Evolutionary conservation across 1,140 invertebrate species (phyloP).

Genomic region (Venustaconcha ellipsiformis): DNA sequence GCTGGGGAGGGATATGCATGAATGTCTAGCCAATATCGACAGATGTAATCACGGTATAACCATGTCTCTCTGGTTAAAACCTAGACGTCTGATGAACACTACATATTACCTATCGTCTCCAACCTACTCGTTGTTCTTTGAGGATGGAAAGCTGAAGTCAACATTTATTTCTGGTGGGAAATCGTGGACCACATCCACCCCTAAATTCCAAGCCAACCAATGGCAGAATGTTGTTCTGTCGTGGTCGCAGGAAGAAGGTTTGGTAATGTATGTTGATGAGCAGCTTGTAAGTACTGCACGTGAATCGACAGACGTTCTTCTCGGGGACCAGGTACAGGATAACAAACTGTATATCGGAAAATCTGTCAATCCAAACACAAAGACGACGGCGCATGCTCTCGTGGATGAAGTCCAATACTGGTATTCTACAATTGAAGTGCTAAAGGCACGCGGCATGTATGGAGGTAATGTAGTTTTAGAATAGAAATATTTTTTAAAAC

Average conservation of each 20-base stretch:
- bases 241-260: conserved; percentile 60
- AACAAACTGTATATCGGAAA: conserved; percentile 52
- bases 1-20: conserved; percentile 52
- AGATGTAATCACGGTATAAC: conserved; percentile 64
- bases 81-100: conserved; percentile 43
- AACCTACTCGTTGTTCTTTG: conserved; percentile 59
- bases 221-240: conserved; percentile 65
- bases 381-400: conserved; percentile 35
- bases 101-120: conserved; percentile 59
- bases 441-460: conserved; percentile 43
- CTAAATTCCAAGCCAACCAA: conserved; percentile 27
- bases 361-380: conserved; percentile 16
- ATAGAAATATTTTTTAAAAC: not conserved
- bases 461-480: conserved; percentile 41
- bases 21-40: conserved; percentile 63
- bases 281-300: conserved; percentile 30
- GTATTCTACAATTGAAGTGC: conserved; percentile 55
- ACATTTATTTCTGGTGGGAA: conserved; percentile 44
- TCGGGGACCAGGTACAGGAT: conserved; percentile 39
- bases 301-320: conserved; percentile 6
- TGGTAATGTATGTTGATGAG: conserved; percentile 57
- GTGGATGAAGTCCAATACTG: conserved; percentile 65
- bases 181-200: conserved; percentile 54
- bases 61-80: conserved; percentile 58
- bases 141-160: conserved; percentile 53